phyloP scores from a whole-genome alignment of 1,140 invertebrate genomes.

The Zaprionus capensis region DNA sequence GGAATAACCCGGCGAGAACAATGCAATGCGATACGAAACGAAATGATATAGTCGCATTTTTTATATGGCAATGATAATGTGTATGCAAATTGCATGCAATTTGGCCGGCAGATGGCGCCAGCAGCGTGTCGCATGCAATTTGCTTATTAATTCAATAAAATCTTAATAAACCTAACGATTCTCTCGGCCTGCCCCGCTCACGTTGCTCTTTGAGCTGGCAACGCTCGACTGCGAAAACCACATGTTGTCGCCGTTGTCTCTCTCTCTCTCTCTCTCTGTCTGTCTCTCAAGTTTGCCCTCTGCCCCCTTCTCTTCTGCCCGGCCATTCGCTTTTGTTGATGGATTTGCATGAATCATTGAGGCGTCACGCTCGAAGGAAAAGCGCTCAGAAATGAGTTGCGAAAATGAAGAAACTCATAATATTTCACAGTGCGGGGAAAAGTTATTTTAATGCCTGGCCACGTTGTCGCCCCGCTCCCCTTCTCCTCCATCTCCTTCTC shows the following conservation, averaged over 20 bases:
- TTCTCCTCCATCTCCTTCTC: not conserved
- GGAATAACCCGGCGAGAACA: slow-evolving; percentile 60
- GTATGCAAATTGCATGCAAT: slow-evolving; percentile 56
- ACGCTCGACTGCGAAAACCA: slow-evolving; percentile 58
- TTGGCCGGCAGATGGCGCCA: slow-evolving; percentile 75
- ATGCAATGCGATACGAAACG: slow-evolving; percentile 24
- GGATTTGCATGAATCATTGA: slow-evolving; percentile 83
- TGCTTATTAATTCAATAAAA: slow-evolving; percentile 80
- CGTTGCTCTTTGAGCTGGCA: slow-evolving; percentile 4
- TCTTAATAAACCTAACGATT: slow-evolving; percentile 60
- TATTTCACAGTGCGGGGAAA: slow-evolving; percentile 68
- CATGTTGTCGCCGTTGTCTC: slow-evolving; percentile 54
- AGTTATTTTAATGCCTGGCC: slow-evolving; percentile 72
- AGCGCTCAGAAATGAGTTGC: slow-evolving; percentile 70
- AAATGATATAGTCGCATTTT: not conserved
- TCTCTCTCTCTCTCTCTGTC: not conserved
- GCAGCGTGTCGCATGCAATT: slow-evolving; percentile 79
- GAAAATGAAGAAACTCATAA: slow-evolving; percentile 53
- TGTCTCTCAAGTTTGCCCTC: slow-evolving; percentile 14
- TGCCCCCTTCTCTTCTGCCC: not conserved
- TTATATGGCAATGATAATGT: slow-evolving; percentile 39
- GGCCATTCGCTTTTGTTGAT: slow-evolving; percentile 51
- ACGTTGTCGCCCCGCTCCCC: slow-evolving; percentile 22
- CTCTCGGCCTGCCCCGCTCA: not conserved
- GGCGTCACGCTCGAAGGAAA: slow-evolving; percentile 77